phyloP scores from a whole-genome alignment of 2,888 invertebrate species.

The Watsonalla cultraria region DNA sequence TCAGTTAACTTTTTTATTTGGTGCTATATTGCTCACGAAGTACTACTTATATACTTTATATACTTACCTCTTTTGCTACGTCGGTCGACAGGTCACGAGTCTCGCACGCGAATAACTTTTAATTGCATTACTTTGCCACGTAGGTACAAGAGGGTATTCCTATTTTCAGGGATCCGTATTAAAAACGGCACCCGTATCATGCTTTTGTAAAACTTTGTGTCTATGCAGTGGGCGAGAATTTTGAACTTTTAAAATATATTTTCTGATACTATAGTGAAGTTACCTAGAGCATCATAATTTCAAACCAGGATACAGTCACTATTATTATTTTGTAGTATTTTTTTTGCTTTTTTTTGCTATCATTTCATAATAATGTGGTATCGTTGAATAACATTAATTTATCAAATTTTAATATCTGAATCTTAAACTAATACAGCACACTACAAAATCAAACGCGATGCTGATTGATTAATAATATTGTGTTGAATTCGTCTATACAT shows the following conservation, averaged over 20 bases:
- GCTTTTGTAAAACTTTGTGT: background rate
- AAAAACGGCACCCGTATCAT: background rate
- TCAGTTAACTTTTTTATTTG: too few relatives aligned
- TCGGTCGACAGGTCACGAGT: constrained; percentile 8
- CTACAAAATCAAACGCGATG: too few relatives aligned
- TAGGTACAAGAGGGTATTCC: constrained; percentile 9
- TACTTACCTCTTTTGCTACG: constrained; percentile 2
- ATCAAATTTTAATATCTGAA: too few relatives aligned
- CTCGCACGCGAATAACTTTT: constrained; percentile 23
- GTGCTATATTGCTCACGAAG: background rate
- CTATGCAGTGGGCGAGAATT: background rate
- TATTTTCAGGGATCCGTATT: constrained; percentile 8
- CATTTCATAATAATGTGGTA: too few relatives aligned
- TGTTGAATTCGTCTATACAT: too few relatives aligned
- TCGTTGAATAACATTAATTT: too few relatives aligned
- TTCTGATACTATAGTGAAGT: background rate
- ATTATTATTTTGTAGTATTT: too few relatives aligned
- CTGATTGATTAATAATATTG: too few relatives aligned
- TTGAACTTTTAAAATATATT: background rate
- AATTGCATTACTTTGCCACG: constrained; percentile 23
- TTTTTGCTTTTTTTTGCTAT: too few relatives aligned
- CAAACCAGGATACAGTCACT: too few relatives aligned
- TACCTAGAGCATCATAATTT: too few relatives aligned
- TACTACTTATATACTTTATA: background rate
- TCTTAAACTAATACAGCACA: too few relatives aligned